A percentile compares a stretch with the other conserved stretches of the same genome.
Conservation (phyloP, 1,140 invertebrate genomes). For the Myzus persicae region DNA sequence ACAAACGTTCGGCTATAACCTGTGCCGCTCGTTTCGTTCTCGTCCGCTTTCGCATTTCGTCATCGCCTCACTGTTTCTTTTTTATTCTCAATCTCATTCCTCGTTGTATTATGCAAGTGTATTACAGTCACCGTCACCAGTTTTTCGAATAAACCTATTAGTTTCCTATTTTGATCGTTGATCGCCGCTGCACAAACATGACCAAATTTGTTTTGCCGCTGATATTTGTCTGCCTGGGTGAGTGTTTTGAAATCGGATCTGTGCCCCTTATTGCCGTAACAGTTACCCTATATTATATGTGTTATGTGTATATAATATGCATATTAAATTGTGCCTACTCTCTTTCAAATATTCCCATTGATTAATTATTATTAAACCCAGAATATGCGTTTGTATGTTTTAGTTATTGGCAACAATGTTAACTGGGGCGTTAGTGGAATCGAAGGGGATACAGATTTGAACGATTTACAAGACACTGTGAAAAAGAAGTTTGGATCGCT, state of each 20-base stretch:
- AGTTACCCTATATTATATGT: too few species aligned
- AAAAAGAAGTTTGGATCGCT: slow-evolving; percentile 44
- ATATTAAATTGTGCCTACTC: neutral
- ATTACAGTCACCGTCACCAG: neutral
- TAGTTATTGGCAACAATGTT: slow-evolving; percentile 29
- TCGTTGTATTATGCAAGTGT: neutral
- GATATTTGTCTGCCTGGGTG: slow-evolving; percentile 11
- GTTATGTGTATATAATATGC: too few species aligned
- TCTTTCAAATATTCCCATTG: neutral
- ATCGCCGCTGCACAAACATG: neutral
- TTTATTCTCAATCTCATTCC: neutral
- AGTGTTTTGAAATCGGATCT: neutral
- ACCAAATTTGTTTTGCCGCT: neutral
- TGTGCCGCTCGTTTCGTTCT: neutral
- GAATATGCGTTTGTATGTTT: neutral
- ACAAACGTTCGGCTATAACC: neutral
- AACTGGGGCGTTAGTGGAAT: slow-evolving; percentile 41
- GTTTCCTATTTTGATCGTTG: neutral
- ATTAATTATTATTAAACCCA: neutral
- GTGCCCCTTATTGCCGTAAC: too few species aligned
- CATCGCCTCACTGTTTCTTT: neutral
- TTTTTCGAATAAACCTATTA: neutral
- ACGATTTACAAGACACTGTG: slow-evolving; percentile 45
- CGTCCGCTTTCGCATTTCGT: neutral
- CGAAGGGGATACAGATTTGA: slow-evolving; percentile 17